Base-by-base conservation (phyloP, 2,113 vertebrate species). In the Plotosus lineatus region DNA sequence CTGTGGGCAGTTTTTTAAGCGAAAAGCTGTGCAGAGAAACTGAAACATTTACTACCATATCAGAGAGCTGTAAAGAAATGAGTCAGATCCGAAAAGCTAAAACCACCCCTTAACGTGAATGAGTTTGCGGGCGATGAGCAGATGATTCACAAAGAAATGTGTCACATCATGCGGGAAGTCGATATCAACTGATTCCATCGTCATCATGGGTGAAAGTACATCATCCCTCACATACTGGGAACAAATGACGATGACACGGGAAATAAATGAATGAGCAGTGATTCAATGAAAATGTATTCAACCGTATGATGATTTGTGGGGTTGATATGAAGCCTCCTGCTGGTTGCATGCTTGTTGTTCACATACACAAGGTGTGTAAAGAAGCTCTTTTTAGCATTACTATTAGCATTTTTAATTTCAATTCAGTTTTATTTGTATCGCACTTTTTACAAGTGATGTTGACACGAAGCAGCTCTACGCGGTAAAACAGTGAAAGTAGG, bases 141-240 rank as follows among this genome's bases (percentile, higher is more conserved):
- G 42, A 28, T 80, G 51, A 82, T 80, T 82, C 74, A 80, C 79
- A 81, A 86, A 81, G 77, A 55, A 55, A 63, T 78, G 75, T 79
- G 44, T 71, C 72, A 84, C 55, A 79, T 79, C 21, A 85, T 72
- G 75, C 77, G 48, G 80, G 81, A 56, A 66, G 48, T 82, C 36
- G 46, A 80, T 66, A n/a, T 82, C 72, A 48, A 66, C 33, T 21
- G 26, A 33, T 66, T 76, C 61, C 58, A 65, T 79, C 77, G 26
- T 79, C 9, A 36, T 82, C 61, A 85, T 71, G 51, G 77, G 72
- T 77, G 46, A 80, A 33, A n/a, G 46, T 79, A 79, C 74, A 78
- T 75, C 71, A 71, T 73, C 83, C 81, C 55, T 77, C 66, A 76
- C 42, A 63, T 76, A 77, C 82, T 85, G 84, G 83, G 85, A 88